Conservation (phyloP, 2,113 vertebrate genomes). For the Caranx ignobilis region DNA sequence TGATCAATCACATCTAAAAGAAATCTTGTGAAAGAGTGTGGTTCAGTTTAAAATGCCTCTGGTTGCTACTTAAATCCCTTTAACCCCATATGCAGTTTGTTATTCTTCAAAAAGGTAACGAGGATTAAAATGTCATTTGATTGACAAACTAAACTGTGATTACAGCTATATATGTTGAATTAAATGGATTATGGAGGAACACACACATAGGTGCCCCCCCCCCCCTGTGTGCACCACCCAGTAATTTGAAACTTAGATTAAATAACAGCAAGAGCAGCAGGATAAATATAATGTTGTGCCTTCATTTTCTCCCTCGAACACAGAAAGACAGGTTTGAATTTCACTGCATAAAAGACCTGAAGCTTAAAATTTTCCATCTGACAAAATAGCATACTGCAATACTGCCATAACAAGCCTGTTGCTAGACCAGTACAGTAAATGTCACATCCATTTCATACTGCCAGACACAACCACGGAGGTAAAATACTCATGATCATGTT, state of each 20-base stretch:
- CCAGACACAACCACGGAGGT: neutral
- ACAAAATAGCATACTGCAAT: neutral
- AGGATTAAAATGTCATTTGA: slow-evolving; percentile 47
- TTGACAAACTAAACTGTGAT: slow-evolving; percentile 38
- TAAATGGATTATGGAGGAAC: slow-evolving; percentile 52
- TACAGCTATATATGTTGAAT: slow-evolving; percentile 44
- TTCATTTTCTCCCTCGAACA: neutral
- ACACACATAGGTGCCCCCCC: neutral
- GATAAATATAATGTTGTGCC: neutral
- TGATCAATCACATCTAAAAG: slow-evolving; percentile 31
- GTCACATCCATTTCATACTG: too few relatives aligned
- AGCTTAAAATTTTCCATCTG: slow-evolving; percentile 5
- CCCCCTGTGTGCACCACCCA: neutral
- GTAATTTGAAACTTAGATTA: slow-evolving; percentile 20
- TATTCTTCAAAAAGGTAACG: slow-evolving; percentile 20
- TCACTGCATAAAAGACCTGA: slow-evolving; percentile 15
- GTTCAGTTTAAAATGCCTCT: neutral
- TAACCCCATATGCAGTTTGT: slow-evolving; percentile 28
- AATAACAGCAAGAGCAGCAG: neutral
- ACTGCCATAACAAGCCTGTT: neutral
- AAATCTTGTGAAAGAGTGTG: slow-evolving; percentile 13
- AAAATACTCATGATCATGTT: too few relatives aligned
- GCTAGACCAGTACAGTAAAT: neutral
- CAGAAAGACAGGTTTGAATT: neutral
- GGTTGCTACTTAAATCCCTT: slow-evolving; percentile 49